Evolutionary conservation across 92 coral and sea anemone species (phyloP).

Genomic region (Porites lobata): DNA sequence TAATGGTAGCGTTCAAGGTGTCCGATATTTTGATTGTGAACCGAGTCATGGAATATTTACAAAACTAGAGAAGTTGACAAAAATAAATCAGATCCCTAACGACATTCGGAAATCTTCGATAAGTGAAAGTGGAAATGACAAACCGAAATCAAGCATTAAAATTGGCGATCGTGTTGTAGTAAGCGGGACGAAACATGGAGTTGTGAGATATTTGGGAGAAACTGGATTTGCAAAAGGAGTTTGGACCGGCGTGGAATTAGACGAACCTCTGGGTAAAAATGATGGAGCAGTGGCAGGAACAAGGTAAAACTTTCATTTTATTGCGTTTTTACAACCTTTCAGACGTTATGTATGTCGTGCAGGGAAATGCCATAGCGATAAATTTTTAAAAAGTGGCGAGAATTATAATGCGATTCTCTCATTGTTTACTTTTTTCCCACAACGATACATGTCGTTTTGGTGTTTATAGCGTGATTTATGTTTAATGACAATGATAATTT

Average conservation of each 20-base stretch:
- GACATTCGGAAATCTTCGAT: slow-evolving; percentile 55
- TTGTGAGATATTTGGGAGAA: slow-evolving; percentile 88
- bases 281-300: slow-evolving; percentile 99
- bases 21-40: slow-evolving; percentile 91
- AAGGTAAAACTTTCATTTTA: slow-evolving; percentile 62
- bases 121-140: slow-evolving; percentile 28
- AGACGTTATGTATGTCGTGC: too few relatives aligned
- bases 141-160: slow-evolving; percentile 72
- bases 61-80: slow-evolving; percentile 89
- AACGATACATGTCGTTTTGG: neutral
- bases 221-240: slow-evolving; percentile 99
- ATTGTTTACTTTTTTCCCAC: slow-evolving; percentile 2
- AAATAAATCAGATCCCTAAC: slow-evolving; percentile 77
- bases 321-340: neutral
- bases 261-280: slow-evolving; percentile 96
- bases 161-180: slow-evolving; percentile 96
- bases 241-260: slow-evolving; percentile 97
- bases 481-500: slow-evolving; percentile 12
- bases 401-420: neutral
- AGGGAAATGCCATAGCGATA: neutral
- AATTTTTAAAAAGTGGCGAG: neutral
- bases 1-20: slow-evolving; percentile 97
- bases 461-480: slow-evolving; percentile 2
- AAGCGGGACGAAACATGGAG: slow-evolving; percentile 91
- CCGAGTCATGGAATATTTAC: slow-evolving; percentile 93